Percentiles rank a stretch among this genome's conserved stretches.
Evolutionary conservation across 2,797 vertebrate genomes (phyloP).

Genomic region (Rhinogobio ventralis): DNA sequence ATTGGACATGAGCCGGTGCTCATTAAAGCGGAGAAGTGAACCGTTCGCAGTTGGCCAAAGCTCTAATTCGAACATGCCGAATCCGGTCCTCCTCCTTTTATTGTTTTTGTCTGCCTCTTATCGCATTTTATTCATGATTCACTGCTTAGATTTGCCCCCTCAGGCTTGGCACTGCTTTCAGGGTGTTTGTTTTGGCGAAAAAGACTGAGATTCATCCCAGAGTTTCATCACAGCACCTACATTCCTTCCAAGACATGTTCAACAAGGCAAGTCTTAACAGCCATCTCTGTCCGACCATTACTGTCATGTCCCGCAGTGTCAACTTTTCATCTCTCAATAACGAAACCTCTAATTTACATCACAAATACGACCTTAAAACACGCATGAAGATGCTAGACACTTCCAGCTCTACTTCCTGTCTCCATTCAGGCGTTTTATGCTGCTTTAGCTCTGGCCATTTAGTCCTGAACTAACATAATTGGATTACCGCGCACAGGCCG

Average conservation of each 20-base stretch:
- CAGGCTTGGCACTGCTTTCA: neutral
- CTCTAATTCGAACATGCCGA: conserved; percentile 32
- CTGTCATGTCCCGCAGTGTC: neutral
- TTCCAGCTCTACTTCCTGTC: neutral
- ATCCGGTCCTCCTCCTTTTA: neutral
- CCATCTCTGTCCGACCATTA: neutral
- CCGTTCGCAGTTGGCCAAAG: conserved; percentile 20
- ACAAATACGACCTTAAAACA: neutral
- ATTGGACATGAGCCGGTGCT: conserved; percentile 38
- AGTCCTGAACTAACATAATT: conserved; percentile 46
- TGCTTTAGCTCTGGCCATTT: conserved; percentile 21
- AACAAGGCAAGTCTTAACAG: conserved; percentile 23
- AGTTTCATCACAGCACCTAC: neutral
- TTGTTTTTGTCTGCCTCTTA: conserved; percentile 38
- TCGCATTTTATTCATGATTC: conserved; percentile 27
- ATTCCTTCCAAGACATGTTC: neutral
- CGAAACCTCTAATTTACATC: conserved; percentile 5
- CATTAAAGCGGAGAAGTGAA: conserved; percentile 12
- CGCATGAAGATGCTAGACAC: neutral
- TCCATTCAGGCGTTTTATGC: neutral
- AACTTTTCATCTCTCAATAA: neutral
- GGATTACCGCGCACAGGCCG: conserved; percentile 47
- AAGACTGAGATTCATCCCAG: neutral
- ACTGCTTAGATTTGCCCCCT: conserved; percentile 37
- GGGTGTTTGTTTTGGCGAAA: conserved; percentile 1